A percentile compares a stretch with the other conserved stretches of the same genome.
Conservation (phyloP, 23 tunicate species). For the Halocynthia roretzi region DNA sequence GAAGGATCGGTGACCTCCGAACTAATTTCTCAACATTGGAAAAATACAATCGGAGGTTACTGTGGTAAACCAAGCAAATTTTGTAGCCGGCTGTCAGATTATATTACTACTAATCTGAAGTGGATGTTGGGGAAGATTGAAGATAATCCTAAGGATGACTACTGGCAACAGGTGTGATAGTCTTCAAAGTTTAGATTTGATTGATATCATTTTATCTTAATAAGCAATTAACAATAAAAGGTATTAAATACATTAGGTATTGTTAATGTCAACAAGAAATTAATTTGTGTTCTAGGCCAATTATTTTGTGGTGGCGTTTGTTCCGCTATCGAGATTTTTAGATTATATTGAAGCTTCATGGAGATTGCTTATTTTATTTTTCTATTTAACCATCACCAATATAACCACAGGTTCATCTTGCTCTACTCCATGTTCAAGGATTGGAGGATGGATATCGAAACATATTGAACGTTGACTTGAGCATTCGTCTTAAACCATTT, state of each 20-base stretch:
- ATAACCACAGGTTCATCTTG: too few relatives aligned
- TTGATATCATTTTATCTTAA: too few relatives aligned
- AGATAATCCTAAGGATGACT: conserved; percentile 18
- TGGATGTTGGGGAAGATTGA: conserved; percentile 31
- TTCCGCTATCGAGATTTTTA: too few relatives aligned
- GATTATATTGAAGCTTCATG: too few relatives aligned
- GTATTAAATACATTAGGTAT: too few relatives aligned
- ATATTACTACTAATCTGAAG: conserved; percentile 10
- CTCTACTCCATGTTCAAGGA: conserved; percentile 46
- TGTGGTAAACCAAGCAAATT: conserved; percentile 23
- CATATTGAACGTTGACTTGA: conserved; percentile 8
- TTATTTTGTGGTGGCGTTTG: too few relatives aligned
- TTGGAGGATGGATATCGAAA: conserved; percentile 36
- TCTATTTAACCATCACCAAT: too few relatives aligned
- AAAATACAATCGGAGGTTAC: conserved; percentile 8
- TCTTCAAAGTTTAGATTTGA: too few relatives aligned
- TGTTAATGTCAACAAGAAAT: too few relatives aligned
- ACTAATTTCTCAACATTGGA: conserved; percentile 20
- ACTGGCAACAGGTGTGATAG: conserved; percentile 37
- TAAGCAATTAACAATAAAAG: too few relatives aligned
- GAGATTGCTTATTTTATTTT: too few relatives aligned
- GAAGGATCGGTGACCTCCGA: conserved; percentile 34
- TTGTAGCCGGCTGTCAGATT: conserved; percentile 18
- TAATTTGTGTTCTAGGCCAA: too few relatives aligned
- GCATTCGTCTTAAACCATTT: conserved; percentile 47